Evolutionary conservation across 2,113 vertebrate species (phyloP), one percentile per base, ranked within the genome.

Genomic region (Pseudorhombus dupliciocellatus): DNA sequence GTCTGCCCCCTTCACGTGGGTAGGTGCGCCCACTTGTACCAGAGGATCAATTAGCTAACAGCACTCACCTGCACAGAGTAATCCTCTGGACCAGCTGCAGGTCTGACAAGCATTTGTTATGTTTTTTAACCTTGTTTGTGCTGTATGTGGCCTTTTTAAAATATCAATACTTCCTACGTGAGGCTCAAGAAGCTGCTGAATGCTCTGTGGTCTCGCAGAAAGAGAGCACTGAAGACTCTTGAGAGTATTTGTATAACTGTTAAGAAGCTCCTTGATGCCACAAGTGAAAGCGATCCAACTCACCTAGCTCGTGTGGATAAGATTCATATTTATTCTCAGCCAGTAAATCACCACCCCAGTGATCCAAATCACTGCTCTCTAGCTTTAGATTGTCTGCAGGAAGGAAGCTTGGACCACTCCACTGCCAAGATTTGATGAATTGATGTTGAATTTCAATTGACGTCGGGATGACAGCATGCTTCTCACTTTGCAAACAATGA

Each of bases 401-500:
- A 50, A 9, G 46, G 21, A 50, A 50, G 46, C 46, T 50, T 50
- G 46, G 46, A 50, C 46, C 20, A 50, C 46, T 50, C 7, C 46
- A 50, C 46, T 50, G 18, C 46, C 20, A n/a, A 10, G 5, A 21
- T n/a, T 10, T n/a, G 46, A 50, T 21, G 18, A n/a, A n/a, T 20
- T 50, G 46, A 50, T 21, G 46, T 50, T 50, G 46, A 50, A 50
- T 21, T n/a, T 50, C 4, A 9, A 50, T 50, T 50, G 46, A 50
- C 20, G 20, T 50, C 9, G 46, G 7, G 20, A 3, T 50, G 46
- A 50, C 21, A 20, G 14, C 20, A 7, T 9, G 46, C 46, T 50
- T 50, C 46, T 16, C 18, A 50, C 46, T n/a, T 50, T 50, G 46
- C 46, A 50, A 50, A 50, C 46, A 50, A 50, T 50, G 46, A 50